Percentiles rank a stretch among this genome's conserved stretches.
phyloP scores from a whole-genome alignment of 1,140 invertebrate species.

The Heliconius congener region DNA sequence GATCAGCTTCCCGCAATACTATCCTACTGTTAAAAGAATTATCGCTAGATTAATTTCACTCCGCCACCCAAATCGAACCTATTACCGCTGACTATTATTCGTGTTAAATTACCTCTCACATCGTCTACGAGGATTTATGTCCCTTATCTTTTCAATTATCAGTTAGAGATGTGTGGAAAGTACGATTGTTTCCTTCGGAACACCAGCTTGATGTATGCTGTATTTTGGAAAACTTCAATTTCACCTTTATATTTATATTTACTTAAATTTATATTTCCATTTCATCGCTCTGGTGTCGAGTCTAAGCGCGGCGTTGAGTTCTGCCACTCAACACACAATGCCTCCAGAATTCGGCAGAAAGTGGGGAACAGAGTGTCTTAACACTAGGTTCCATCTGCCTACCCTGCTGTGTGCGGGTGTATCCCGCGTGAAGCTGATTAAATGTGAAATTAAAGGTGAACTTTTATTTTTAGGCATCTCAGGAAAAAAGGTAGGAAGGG shows the following conservation, averaged over 20 bases:
- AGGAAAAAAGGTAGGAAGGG: no score
- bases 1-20: background rate
- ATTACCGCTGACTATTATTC: constrained; percentile 14
- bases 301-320: no score
- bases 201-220: background rate
- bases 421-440: no score
- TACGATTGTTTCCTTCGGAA: background rate
- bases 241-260: no score
- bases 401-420: no score
- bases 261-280: no score
- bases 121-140: constrained; percentile 37
- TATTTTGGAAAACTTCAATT: background rate
- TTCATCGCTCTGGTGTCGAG: no score
- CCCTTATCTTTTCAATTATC: constrained; percentile 56
- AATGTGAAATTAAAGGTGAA: no score
- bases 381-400: no score
- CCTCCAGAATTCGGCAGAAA: no score
- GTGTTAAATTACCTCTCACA: constrained; percentile 4
- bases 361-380: no score
- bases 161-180: constrained; percentile 13
- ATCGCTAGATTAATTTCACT: background rate
- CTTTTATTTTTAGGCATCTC: background rate
- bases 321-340: no score
- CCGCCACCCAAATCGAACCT: background rate
- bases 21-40: background rate